These are phyloP conservation scores for Girardinichthys multiradiatus DNA, from an alignment of 2,113 vertebrate genomes.

Conservation along the genomic window DNA sequence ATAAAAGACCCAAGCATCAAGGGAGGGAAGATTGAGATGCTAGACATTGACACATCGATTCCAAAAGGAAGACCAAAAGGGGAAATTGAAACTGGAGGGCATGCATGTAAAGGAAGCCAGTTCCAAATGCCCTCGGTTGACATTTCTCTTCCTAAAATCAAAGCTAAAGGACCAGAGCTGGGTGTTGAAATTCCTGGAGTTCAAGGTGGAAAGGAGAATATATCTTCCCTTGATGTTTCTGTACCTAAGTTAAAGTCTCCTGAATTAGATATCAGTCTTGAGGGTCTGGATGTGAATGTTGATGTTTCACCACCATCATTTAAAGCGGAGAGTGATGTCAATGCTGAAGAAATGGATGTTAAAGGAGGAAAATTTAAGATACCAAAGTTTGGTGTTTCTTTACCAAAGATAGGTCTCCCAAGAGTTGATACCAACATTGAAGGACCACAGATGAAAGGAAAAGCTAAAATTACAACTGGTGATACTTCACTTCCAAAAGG, in stretches of 20 bases:
- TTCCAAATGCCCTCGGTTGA: conserved; percentile 47
- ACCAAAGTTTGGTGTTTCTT: conserved; percentile 50
- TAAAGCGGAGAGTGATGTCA: neutral
- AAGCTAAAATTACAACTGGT: conserved; percentile 9
- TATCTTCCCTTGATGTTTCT: conserved; percentile 60
- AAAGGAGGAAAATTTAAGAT: conserved; percentile 40
- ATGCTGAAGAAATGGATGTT: neutral
- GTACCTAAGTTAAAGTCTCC: conserved; percentile 56
- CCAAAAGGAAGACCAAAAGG: conserved; percentile 51
- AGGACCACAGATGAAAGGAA: conserved; percentile 33
- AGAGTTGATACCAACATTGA: conserved; percentile 20
- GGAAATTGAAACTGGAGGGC: conserved; percentile 28
- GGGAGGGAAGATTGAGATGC: neutral
- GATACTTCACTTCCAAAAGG: conserved; percentile 69
- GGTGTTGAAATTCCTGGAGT: conserved; percentile 37
- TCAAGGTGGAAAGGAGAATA: conserved; percentile 58
- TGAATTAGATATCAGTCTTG: neutral
- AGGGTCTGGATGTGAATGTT: conserved; percentile 24
- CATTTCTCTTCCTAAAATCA: conserved; percentile 51
- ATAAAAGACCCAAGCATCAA: conserved; percentile 14
- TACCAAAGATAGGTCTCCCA: conserved; percentile 34
- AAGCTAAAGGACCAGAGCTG: conserved; percentile 42
- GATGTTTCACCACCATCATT: conserved; percentile 27
- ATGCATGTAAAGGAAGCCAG: conserved; percentile 52
- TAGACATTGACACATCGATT: conserved; percentile 29